A percentile compares a stretch with the other conserved stretches of the same genome.
Conservation (phyloP, 2,113 vertebrate genomes). For the Phrynosoma platyrhinos region DNA sequence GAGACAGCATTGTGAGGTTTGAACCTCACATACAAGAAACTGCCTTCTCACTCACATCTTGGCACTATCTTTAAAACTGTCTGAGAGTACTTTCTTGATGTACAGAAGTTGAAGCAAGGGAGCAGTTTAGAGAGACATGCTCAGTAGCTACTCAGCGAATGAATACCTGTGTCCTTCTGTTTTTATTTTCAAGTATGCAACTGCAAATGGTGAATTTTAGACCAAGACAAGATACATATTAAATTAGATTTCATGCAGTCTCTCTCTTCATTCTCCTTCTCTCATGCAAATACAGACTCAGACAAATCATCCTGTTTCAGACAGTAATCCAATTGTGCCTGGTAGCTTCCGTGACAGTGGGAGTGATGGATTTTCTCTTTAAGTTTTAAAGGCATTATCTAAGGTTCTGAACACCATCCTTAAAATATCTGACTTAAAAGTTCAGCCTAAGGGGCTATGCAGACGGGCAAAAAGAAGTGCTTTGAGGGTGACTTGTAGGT, state of each 20-base stretch:
- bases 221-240: not conserved
- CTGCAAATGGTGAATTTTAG: not conserved
- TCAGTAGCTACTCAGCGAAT: not conserved
- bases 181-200: not conserved
- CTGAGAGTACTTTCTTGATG: not conserved
- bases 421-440: too few relatives aligned
- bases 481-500: too few relatives aligned
- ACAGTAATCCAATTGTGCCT: not conserved
- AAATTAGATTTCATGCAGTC: not conserved
- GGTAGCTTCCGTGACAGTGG: too few relatives aligned
- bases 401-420: too few relatives aligned
- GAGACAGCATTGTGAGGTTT: not conserved
- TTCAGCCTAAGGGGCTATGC: too few relatives aligned
- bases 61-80: not conserved
- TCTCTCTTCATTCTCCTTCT: not conserved
- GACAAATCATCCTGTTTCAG: not conserved
- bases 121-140: not conserved
- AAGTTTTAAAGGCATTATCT: too few relatives aligned
- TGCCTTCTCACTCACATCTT: slow-evolving; percentile 2
- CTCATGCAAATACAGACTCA: not conserved
- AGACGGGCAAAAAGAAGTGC: too few relatives aligned
- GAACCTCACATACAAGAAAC: not conserved
- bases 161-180: not conserved
- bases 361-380: too few relatives aligned
- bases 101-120: not conserved